Base-by-base conservation (phyloP, 2,888 invertebrate species). In the Drosophila cognata region DNA sequence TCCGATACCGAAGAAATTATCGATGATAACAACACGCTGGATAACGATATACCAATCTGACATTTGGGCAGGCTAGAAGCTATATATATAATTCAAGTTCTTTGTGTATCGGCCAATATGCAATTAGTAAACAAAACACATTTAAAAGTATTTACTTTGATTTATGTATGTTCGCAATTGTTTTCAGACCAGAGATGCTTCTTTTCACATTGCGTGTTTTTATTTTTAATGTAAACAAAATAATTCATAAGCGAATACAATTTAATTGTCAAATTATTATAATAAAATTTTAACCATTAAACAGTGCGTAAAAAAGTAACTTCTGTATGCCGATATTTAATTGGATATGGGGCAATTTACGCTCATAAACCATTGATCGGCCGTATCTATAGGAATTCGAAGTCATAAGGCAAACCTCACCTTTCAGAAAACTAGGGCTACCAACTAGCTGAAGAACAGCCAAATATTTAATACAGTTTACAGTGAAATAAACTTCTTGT, bases 1-100 rank as follows among this genome's bases (percentile, higher is more conserved):
- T 77, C 84, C 41, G 86, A 86, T 10, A 84, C 84, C 21, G 89
- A 89, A 21, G 91, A 92, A 62, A 90, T 81, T 61, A 60, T 69
- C 18, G 90, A 89, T 53, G 79, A 85, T 38, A 74, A 53, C 21
- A 87, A 89, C 60, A 68, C 57, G 10, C 77, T 91, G 29, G 89
- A 90, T 53, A 91, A 88, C 60, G 83, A 74, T 7, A 57, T 57
- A 31, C 16, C 43, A 10, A 21, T 31, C 16, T 57, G 31, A 57
- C 8, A 8, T 10, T 29, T n/a, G 16, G 8, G 4, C 46, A 21
- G 7, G 7, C 43, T 46, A 7, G 4, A 46, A 46, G 46, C 21
- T 8, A 41, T 41, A n/a, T 36, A 13, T 28, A 29, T 28, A 56
- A 7, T 38, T 38, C 56, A 29, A 38, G n/a, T 29, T 43, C 29